Evolutionary conservation across 2,797 vertebrate species (phyloP), one percentile per base, ranked within the genome.

Genomic region (Anguilla anguilla): DNA sequence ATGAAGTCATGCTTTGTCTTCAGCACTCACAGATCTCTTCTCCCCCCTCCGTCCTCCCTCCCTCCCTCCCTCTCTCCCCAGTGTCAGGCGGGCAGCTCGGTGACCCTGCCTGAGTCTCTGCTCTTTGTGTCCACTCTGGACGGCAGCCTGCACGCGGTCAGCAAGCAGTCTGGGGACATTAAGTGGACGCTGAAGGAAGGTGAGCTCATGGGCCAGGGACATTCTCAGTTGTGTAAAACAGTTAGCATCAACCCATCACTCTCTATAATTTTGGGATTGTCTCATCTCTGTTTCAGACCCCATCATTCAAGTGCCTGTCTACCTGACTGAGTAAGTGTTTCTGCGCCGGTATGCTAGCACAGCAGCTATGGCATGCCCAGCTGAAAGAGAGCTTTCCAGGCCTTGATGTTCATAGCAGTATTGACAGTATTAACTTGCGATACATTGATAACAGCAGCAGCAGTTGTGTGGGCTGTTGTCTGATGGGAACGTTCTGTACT

Each of bases 161-260:
- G 96, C 93, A 98, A 97, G 94, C 96, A 97, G 92, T 97, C 97
- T 0, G 99, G 99, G 25, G 96, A 97, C 91, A 93, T 99, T 93
- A 97, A 97, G 91, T 99, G 99, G 99, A 98, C 97, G 0, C 94
- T 99, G 53, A 97, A 96, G 94, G 98, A 98, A 83, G 98, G 98
- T 99, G 92, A 93, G 95, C 77, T 35, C 22, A 19, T 35, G 43
- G 46, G 55, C 9, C 55, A 59, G 28, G 7, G 25, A 39, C 51
- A 25, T 51, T 64, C n/a, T 49, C 72, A 51, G 64, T 49, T 64
- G 25, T 61, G 11, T 43, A 10, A 17, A 6, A 43, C 74, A 22
- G 55, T 28, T 61, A 46, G 22, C 19, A 31, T 31, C 39, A 57
- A 49, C 87, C 61, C 53, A 57, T 17, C 15, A 55, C 53, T 28